phyloP scores from a whole-genome alignment of 1,140 invertebrate species.

The Melitaea cinxia region DNA sequence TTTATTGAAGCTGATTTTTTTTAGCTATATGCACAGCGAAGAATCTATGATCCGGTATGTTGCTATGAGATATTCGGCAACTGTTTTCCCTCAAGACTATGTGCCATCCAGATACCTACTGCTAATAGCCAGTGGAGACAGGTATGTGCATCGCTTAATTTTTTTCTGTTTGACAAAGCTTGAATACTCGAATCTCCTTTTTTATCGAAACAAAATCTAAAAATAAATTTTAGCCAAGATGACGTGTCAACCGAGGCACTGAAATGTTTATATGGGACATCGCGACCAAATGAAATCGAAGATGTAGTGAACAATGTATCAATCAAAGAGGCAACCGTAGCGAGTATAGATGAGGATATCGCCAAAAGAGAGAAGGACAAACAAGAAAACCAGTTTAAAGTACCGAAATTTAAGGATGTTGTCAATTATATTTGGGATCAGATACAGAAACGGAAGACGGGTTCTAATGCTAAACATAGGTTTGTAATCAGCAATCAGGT shows the following conservation, averaged over 20 bases:
- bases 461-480: slow-evolving; percentile 81
- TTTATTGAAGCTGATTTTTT: slow-evolving; percentile 11
- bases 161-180: neutral
- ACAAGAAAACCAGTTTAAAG: slow-evolving; percentile 53
- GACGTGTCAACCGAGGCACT: slow-evolving; percentile 89
- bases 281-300: slow-evolving; percentile 81
- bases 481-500: slow-evolving; percentile 85
- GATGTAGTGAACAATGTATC: slow-evolving; percentile 75
- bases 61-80: slow-evolving; percentile 90
- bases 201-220: neutral
- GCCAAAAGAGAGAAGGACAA: slow-evolving; percentile 56
- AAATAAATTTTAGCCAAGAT: slow-evolving; percentile 83
- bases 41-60: slow-evolving; percentile 90
- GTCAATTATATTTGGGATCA: slow-evolving; percentile 85
- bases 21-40: slow-evolving; percentile 84
- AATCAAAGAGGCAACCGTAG: slow-evolving; percentile 59
- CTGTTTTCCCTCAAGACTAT: slow-evolving; percentile 91
- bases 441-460: slow-evolving; percentile 83
- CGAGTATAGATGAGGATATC: slow-evolving; percentile 57
- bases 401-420: slow-evolving; percentile 85
- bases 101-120: slow-evolving; percentile 91
- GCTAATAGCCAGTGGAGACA: slow-evolving; percentile 92
- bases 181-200: neutral
- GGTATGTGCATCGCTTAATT: slow-evolving; percentile 82
- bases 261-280: slow-evolving; percentile 86